Conservation (phyloP, 2,888 invertebrate species). For the Drosophila merina region DNA sequence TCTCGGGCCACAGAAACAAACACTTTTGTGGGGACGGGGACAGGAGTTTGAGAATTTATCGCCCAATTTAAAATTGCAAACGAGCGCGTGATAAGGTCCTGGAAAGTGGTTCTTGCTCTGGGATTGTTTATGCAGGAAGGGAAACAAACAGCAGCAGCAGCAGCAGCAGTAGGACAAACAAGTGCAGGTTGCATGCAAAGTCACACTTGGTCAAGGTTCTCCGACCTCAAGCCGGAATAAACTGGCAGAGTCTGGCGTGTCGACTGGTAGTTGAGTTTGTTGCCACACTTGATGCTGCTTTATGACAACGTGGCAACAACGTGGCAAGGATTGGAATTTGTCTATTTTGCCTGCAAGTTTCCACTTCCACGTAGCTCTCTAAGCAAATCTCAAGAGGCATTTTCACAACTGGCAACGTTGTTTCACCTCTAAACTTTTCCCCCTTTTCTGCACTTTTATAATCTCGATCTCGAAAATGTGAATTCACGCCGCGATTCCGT, state of each 20-base stretch:
- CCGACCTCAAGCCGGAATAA: constrained; percentile 10
- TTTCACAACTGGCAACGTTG: constrained; percentile 66
- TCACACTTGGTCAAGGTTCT: constrained; percentile 53
- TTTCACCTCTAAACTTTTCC: constrained; percentile 1
- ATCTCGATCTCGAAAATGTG: too few species aligned
- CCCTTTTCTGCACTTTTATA: constrained; percentile 51
- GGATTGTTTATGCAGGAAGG: constrained; percentile 60
- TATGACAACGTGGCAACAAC: constrained; percentile 42
- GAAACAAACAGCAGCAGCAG: constrained; percentile 16
- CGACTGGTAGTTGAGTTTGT: constrained; percentile 1
- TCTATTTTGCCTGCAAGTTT: constrained; percentile 22
- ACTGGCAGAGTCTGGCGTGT: constrained; percentile 9
- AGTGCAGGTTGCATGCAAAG: constrained; percentile 46
- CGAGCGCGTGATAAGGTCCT: constrained; percentile 78
- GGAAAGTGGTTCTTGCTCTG: constrained; percentile 39
- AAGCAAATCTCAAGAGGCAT: constrained; percentile 70
- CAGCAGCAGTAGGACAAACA: constrained; percentile 34
- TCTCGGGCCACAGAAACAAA: constrained; percentile 13
- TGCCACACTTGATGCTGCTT: constrained; percentile 42
- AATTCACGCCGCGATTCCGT: too few species aligned
- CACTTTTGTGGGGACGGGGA: constrained; percentile 22
- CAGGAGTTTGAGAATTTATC: constrained; percentile 74
- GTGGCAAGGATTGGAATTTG: constrained; percentile 27
- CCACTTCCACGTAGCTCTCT: constrained; percentile 54
- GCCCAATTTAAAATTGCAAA: constrained; percentile 81